Conservation (phyloP, 2,888 invertebrate species). For the Elmis aenea region DNA sequence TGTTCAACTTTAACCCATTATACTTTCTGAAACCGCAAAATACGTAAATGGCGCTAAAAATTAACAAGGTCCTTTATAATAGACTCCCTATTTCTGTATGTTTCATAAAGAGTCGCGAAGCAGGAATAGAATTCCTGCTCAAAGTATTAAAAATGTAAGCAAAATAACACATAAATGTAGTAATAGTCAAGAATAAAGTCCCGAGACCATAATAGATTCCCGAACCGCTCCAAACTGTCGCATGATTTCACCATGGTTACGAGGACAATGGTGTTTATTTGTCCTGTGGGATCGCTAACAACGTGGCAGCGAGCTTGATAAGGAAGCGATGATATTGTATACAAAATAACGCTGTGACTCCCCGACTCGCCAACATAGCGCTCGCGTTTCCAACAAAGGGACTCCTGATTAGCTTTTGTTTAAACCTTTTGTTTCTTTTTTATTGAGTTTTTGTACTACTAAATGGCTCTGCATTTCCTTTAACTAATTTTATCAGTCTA, state of each 20-base stretch:
- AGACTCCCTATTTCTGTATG: too few relatives aligned
- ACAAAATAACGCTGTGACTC: conserved; percentile 37
- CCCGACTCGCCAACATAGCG: conserved; percentile 20
- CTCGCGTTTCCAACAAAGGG: conserved; percentile 21
- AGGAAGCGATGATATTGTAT: conserved; percentile 48
- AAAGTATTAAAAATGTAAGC: conserved; percentile 11
- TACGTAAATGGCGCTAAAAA: too few relatives aligned
- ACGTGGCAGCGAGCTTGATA: conserved; percentile 47
- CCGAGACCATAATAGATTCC: conserved; percentile 33
- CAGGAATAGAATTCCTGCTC: too few relatives aligned
- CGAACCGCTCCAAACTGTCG: conserved; percentile 42
- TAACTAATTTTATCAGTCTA: conserved; percentile 16
- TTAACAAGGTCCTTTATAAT: too few relatives aligned
- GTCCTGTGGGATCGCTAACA: conserved; percentile 50
- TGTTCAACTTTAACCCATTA: too few relatives aligned
- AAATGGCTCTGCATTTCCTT: conserved; percentile 18
- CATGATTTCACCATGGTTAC: conserved; percentile 50
- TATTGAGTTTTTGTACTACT: conserved; percentile 19
- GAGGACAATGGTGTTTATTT: conserved; percentile 50
- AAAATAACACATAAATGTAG: conserved; percentile 20
- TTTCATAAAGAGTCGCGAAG: too few relatives aligned
- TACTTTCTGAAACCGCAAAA: too few relatives aligned
- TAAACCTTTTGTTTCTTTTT: conserved; percentile 23
- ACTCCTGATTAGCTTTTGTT: conserved; percentile 27
- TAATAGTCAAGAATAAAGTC: conserved; percentile 27